A percentile compares a stretch with the other conserved stretches of the same genome.
These are phyloP conservation scores for Pygocentrus nattereri DNA, from an alignment of 2,797 vertebrate genomes.

Conservation along the genomic window DNA sequence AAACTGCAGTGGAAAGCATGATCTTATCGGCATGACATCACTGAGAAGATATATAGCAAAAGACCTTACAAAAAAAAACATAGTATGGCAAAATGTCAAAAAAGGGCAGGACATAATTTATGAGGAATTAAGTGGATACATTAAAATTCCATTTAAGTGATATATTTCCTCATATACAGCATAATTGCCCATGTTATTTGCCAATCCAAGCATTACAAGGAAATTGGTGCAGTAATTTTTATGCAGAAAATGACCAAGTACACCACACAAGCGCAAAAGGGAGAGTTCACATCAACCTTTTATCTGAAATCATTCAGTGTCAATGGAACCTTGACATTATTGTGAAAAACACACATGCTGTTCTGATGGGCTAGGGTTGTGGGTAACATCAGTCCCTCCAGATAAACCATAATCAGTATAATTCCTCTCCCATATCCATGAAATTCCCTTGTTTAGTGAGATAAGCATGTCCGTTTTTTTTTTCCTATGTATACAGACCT, in stretches of 20 bases:
- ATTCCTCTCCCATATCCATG: conserved; percentile 2
- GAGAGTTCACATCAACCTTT: conserved; percentile 43
- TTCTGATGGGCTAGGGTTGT: conserved; percentile 9
- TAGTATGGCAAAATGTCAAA: conserved; percentile 51
- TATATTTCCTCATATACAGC: conserved; percentile 67
- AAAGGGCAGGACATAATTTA: conserved; percentile 65
- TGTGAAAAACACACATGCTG: background rate
- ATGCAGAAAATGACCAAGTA: conserved; percentile 60
- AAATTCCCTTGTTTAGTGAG: conserved; percentile 23
- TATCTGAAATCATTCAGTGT: conserved; percentile 42
- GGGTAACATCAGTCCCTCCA: conserved; percentile 14
- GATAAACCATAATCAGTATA: conserved; percentile 17
- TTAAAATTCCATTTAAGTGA: conserved; percentile 66
- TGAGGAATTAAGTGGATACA: conserved; percentile 64
- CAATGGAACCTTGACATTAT: conserved; percentile 18
- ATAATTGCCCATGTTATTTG: conserved; percentile 67
- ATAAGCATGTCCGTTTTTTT: background rate
- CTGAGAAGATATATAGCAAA: conserved; percentile 61
- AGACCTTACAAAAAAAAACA: conserved; percentile 62
- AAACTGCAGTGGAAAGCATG: conserved; percentile 40
- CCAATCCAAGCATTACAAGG: conserved; percentile 60
- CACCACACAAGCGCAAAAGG: conserved; percentile 47
- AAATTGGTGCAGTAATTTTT: conserved; percentile 63
- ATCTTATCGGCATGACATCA: conserved; percentile 67
- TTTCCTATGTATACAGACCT: background rate